Base-by-base conservation (phyloP, 2,797 vertebrate genomes). In the Pteropus rufus region DNA sequence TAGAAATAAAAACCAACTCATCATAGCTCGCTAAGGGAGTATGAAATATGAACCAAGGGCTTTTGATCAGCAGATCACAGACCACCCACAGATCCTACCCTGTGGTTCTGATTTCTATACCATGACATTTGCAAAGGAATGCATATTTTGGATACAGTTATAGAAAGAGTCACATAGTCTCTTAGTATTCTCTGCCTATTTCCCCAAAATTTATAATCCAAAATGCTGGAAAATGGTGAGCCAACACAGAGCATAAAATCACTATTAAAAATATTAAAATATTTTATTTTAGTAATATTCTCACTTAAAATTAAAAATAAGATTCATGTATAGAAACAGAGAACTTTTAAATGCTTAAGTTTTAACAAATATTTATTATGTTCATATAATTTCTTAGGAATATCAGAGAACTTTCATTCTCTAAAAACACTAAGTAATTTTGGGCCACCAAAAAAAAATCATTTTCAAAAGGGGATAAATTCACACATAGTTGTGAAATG, bases 201-300 rank as follows among this genome's bases (percentile, higher is more conserved):
- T 97, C 80, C 95, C 84, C 85, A 97, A 96, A 94, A 69, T 79
- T 97, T 96, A 87, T 89, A 95, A 89, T 83, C 87, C 88, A 94
- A 79, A 76, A 89, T 95, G 21, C 65, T 77, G 26, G 15, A 82
- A 96, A 95, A 80, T 65, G 54, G 36, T 89, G 7, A 70, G 7
- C 31, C 52, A 75, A 75, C 26, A 72, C 2, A 76, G 7, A 89
- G 11, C 14, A 72, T 69, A 81, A 92, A 89, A 75, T 6, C 24
- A 72, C 12, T 85, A 73, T 60, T 80, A 90, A 96, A 95, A 81
- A 73, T 67, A 82, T 64, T 67, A 19, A 89, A 91, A 54, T 52
- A 79, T n/a, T 18, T 93, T 84, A 44, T 92, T 80, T 96, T 73
- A 29, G 46, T 85, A 46, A 36, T 95, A 69, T 52, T 18, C 44